phyloP scores from a whole-genome alignment of 2,113 vertebrate species.

The Onychostoma macrolepis region DNA sequence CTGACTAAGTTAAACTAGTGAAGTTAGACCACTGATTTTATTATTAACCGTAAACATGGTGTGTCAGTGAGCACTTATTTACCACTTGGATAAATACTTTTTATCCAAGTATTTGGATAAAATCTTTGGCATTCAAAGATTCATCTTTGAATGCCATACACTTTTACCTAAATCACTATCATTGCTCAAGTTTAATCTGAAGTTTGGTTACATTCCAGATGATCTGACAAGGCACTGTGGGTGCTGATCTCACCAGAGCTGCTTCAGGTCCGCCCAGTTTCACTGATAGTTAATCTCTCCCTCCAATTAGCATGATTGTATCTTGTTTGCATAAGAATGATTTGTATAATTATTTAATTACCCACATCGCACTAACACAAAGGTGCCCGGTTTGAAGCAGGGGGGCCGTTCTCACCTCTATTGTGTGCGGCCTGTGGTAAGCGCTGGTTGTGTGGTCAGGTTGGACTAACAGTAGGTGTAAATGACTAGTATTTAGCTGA shows the following conservation, averaged over 20 bases:
- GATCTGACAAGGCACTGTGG: background rate
- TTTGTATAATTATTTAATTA: slow-evolving; percentile 70
- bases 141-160: background rate
- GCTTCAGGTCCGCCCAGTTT: slow-evolving; percentile 7
- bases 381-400: slow-evolving; percentile 71
- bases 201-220: background rate
- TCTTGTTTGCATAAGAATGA: slow-evolving; percentile 78
- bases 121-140: too few relatives aligned
- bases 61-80: background rate
- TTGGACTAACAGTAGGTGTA: slow-evolving; percentile 74
- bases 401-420: slow-evolving; percentile 60
- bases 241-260: background rate
- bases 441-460: slow-evolving; percentile 71
- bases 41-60: background rate
- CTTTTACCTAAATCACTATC: slow-evolving; percentile 3
- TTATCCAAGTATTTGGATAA: too few relatives aligned
- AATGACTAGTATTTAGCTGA: slow-evolving; percentile 71
- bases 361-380: slow-evolving; percentile 75
- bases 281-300: slow-evolving; percentile 66
- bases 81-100: background rate
- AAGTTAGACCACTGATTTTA: background rate
- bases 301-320: slow-evolving; percentile 76
- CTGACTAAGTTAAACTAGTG: background rate
- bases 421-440: slow-evolving; percentile 59
- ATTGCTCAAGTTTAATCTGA: slow-evolving; percentile 4